Percentiles rank a stretch among this genome's conserved stretches.
phyloP scores from a whole-genome alignment of 2,888 invertebrate species.

The Laothoe populi region DNA sequence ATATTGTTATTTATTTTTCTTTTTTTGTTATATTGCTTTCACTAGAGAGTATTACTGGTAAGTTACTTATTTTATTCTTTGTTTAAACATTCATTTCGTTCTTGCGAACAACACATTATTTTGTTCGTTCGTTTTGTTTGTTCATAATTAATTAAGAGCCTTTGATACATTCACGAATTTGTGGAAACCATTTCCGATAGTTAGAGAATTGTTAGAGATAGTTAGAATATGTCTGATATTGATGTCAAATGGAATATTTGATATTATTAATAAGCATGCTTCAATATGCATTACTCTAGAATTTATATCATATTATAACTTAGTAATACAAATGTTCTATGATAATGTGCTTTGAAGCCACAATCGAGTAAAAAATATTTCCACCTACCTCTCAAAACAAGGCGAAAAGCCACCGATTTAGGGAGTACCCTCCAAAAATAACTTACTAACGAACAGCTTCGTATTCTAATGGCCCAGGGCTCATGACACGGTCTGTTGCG shows the following conservation, averaged over 20 bases:
- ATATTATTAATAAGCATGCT: too few relatives aligned
- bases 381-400: not conserved
- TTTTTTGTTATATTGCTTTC: conserved; percentile 36
- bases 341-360: too few relatives aligned
- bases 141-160: not conserved
- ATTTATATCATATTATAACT: too few relatives aligned
- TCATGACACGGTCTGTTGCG: not conserved
- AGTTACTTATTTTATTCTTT: conserved; percentile 39
- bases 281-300: too few relatives aligned
- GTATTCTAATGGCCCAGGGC: not conserved
- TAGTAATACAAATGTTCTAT: too few relatives aligned
- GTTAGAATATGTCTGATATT: too few relatives aligned
- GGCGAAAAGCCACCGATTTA: not conserved
- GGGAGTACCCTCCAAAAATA: not conserved
- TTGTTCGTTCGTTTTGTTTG: conserved; percentile 33
- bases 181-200: not conserved
- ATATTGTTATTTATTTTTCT: not conserved
- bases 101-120: conserved; percentile 29
- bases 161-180: not conserved
- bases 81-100: too few relatives aligned
- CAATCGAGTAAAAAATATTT: not conserved
- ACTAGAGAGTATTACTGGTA: conserved; percentile 52
- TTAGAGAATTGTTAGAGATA: too few relatives aligned
- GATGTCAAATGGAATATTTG: too few relatives aligned
- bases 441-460: not conserved